These are phyloP conservation scores for Hystrix cristata DNA, from an alignment of 2,113 vertebrate genomes.

Conservation along the genomic window DNA sequence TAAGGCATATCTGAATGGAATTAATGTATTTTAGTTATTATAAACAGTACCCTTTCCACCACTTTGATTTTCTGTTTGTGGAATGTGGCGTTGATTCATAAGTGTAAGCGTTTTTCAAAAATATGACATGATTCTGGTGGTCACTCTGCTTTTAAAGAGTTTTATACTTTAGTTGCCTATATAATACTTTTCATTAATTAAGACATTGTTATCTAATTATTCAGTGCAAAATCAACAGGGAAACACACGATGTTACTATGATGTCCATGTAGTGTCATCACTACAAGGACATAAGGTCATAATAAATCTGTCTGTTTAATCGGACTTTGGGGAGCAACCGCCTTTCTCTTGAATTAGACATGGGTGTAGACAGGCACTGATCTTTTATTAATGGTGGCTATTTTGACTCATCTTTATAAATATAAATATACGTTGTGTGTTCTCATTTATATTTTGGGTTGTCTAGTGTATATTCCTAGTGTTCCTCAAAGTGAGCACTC, in stretches of 20 bases:
- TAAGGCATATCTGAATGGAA: background rate
- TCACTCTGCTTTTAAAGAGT: background rate
- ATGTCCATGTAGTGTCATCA: background rate
- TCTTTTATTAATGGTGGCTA: background rate
- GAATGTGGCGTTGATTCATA: background rate
- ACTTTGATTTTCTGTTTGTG: background rate
- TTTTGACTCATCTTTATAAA: background rate
- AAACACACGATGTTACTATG: background rate
- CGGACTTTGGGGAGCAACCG: background rate
- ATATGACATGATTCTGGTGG: background rate
- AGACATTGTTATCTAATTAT: background rate
- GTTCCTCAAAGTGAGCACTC: background rate
- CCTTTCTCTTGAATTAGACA: background rate
- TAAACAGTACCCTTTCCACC: background rate
- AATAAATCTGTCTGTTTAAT: background rate
- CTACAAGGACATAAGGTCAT: background rate
- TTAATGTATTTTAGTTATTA: constrained; percentile 19
- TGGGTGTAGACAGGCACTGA: background rate
- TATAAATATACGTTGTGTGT: background rate
- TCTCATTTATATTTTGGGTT: background rate
- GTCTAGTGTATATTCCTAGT: background rate
- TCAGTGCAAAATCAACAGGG: background rate
- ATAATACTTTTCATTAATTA: background rate
- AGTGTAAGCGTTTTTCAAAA: background rate
- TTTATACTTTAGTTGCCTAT: background rate